Evolutionary conservation across 2,113 vertebrate genomes (phyloP).

Genomic region (Macaca mulatta): DNA sequence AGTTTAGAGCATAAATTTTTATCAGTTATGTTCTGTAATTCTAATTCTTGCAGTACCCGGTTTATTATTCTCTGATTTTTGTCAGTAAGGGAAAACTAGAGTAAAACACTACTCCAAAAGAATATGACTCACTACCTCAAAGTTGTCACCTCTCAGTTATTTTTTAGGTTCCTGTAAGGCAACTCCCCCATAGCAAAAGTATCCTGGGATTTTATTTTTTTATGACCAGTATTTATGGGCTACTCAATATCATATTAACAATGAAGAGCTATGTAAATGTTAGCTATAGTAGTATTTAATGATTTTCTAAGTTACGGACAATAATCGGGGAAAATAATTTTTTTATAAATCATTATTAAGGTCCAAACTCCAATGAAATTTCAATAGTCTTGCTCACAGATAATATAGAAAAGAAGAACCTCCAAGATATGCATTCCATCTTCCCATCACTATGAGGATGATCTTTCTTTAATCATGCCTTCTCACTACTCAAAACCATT

Average conservation of each 20-base stretch:
- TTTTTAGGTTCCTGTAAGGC: background rate
- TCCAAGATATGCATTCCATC: background rate
- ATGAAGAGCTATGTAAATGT: background rate
- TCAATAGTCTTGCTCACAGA: background rate
- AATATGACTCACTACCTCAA: background rate
- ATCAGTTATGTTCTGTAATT: background rate
- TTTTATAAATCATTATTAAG: background rate
- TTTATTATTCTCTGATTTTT: background rate
- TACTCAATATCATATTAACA: background rate
- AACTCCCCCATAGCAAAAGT: background rate
- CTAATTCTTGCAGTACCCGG: background rate
- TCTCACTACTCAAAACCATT: background rate
- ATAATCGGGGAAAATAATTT: background rate
- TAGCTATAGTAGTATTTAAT: background rate
- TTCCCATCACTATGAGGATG: background rate
- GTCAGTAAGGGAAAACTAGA: background rate
- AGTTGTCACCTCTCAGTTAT: background rate
- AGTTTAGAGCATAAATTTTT: background rate
- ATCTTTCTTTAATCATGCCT: background rate
- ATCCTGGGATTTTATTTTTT: constrained; percentile 10
- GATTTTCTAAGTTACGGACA: background rate
- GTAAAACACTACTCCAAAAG: background rate
- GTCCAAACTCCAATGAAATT: background rate
- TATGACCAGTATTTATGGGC: background rate
- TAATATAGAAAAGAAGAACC: background rate